Base-by-base conservation (phyloP, 2,888 invertebrate species). In the Drosophila atripex region DNA sequence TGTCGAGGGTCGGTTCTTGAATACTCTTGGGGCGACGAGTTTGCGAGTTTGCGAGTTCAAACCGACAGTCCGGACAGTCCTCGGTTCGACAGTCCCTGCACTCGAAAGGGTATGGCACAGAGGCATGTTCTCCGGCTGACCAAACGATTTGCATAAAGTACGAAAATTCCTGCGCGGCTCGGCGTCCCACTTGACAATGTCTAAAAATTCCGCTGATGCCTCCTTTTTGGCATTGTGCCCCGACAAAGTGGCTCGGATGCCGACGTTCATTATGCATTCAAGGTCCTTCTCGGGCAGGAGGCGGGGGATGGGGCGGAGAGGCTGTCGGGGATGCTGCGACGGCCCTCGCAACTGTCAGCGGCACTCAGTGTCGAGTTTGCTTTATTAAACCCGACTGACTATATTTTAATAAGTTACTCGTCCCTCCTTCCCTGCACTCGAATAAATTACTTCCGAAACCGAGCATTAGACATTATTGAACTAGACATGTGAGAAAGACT, bases 211-310 rank as follows among this genome's bases (percentile, higher is more conserved):
- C 86, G 74, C 73, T 86, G 80, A 78, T 83, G 83, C 78, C 86
- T 59, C 63, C 80, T 69, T 75, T 59, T 73, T 77, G 53, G 80
- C 83, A 82, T 82, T 83, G 80, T 82, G 77, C 77, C 68, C 35
- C 35, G 11, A 14, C 52, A 38, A 50, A 50, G 32, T 32, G 14
- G 30, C 28, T 45, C 14, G 32, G 32, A 63, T 45, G 38, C 32
- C 50, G 16, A 59, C 73, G 80, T 87, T 89, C 85, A 89, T 89
- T 90, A 89, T 84, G 80, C 80, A 90, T 90, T 90, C 90, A 90
- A 90, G 89, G 90, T 89, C 89, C 88, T 90, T 80, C 71, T 53
- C 52, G 47, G 46, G 16, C 41, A 41, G 64, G 79, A 78, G 78
- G 80, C 72, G 76, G 80, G 76, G 78, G 66, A 65, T 76, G 69